A percentile compares a stretch with the other conserved stretches of the same genome.
These are phyloP conservation scores for Xiphophorus hellerii DNA, from an alignment of 2,113 vertebrate species.

Conservation along the genomic window DNA sequence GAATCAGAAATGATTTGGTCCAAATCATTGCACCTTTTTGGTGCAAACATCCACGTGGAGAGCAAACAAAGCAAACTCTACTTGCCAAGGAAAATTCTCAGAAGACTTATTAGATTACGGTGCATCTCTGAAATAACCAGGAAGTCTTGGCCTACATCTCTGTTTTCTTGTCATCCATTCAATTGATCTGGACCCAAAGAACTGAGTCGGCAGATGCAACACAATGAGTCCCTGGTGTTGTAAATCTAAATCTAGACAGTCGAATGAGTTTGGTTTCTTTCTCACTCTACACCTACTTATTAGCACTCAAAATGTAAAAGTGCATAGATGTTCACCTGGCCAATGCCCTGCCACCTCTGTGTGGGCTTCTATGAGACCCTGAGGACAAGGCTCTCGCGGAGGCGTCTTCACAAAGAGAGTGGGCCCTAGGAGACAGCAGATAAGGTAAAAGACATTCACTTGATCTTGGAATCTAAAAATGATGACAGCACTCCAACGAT, in stretches of 20 bases:
- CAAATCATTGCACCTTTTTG: neutral
- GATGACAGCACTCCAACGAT: neutral
- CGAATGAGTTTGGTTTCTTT: neutral
- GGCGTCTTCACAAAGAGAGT: constrained; percentile 78
- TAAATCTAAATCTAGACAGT: neutral
- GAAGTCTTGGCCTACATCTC: neutral
- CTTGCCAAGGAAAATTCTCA: neutral
- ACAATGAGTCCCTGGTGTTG: neutral
- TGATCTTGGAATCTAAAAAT: neutral
- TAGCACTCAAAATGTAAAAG: neutral
- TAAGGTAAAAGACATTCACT: neutral
- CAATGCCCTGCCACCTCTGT: constrained; percentile 79
- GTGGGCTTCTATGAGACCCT: constrained; percentile 73
- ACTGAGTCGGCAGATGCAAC: neutral
- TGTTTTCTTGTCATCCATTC: neutral
- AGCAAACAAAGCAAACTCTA: neutral
- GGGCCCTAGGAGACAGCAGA: constrained; percentile 76
- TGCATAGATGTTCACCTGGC: constrained; percentile 82
- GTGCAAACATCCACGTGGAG: neutral
- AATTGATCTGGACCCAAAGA: neutral
- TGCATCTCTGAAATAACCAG: neutral
- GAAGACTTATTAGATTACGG: neutral
- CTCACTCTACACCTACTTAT: neutral
- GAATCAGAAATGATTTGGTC: neutral
- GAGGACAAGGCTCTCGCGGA: constrained; percentile 75